These are phyloP conservation scores for Sebastes matsubarae DNA, from an alignment of 2,797 vertebrate species.

Conservation along the genomic window DNA sequence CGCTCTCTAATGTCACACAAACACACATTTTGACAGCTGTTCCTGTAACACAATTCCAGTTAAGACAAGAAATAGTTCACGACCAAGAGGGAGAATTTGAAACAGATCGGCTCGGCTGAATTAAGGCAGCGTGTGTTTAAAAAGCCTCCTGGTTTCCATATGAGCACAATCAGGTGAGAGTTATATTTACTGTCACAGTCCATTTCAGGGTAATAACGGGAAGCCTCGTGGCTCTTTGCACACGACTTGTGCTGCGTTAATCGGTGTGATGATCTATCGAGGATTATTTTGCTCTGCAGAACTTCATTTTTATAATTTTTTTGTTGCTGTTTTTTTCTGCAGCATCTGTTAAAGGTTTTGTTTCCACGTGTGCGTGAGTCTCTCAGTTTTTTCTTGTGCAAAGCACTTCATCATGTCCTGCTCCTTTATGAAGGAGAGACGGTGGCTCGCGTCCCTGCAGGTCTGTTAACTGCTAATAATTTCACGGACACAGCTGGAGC, in stretches of 20 bases:
- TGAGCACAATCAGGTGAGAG: slow-evolving; percentile 21
- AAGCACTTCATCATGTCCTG: not conserved
- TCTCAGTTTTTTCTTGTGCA: slow-evolving; percentile 14
- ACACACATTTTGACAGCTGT: slow-evolving; percentile 20
- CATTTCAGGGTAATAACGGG: slow-evolving; percentile 30
- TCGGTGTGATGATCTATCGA: not conserved
- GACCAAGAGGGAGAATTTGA: slow-evolving; percentile 42
- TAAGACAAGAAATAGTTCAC: slow-evolving; percentile 40
- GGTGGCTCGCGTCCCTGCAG: slow-evolving; percentile 15
- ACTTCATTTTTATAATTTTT: not conserved
- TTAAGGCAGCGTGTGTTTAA: slow-evolving; percentile 26
- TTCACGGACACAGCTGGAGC: slow-evolving; percentile 21
- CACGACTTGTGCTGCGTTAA: not conserved
- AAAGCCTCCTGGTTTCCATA: slow-evolving; percentile 21
- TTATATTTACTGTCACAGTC: slow-evolving; percentile 26
- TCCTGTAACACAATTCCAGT: slow-evolving; percentile 29
- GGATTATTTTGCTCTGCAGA: not conserved
- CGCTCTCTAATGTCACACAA: not conserved
- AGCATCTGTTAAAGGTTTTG: slow-evolving; percentile 7
- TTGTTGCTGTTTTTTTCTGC: not conserved
- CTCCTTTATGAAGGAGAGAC: not conserved
- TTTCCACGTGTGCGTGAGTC: not conserved
- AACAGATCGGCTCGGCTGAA: slow-evolving; percentile 31
- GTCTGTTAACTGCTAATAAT: slow-evolving; percentile 22
- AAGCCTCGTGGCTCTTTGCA: slow-evolving; percentile 2